Conservation (phyloP, 2,888 invertebrate species). For the Eristalis tenax region DNA sequence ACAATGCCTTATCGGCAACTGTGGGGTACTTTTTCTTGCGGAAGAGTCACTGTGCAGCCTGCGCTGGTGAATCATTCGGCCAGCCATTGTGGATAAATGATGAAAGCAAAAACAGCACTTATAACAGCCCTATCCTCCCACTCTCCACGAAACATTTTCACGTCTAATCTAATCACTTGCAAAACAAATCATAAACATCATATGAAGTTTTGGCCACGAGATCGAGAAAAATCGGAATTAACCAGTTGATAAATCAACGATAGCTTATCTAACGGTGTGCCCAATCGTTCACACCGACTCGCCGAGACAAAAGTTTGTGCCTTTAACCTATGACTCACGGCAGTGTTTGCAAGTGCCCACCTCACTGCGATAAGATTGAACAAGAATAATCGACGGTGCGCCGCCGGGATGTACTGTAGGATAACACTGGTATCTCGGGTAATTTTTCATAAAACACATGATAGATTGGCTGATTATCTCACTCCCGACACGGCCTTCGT, state of each 20-base stretch:
- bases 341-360: background rate
- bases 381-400: background rate
- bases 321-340: background rate
- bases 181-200: background rate
- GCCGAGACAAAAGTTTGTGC: background rate
- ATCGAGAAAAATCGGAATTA: background rate
- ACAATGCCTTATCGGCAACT: background rate
- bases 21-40: too few relatives aligned
- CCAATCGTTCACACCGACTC: background rate
- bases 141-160: background rate
- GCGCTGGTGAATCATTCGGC: background rate
- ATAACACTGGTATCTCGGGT: background rate
- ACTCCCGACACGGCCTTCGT: background rate
- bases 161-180: background rate
- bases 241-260: background rate
- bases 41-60: too few relatives aligned
- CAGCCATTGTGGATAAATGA: background rate
- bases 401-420: background rate
- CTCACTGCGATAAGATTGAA: background rate
- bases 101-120: background rate
- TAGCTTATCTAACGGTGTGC: background rate
- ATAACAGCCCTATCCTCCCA: background rate
- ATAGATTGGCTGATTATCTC: background rate
- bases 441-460: background rate
- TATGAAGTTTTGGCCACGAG: background rate